Percentiles rank a stretch among this genome's conserved stretches.
These are phyloP conservation scores for Seira sanloemensis DNA, from an alignment of 2,888 invertebrate genomes.

Conservation along the genomic window DNA sequence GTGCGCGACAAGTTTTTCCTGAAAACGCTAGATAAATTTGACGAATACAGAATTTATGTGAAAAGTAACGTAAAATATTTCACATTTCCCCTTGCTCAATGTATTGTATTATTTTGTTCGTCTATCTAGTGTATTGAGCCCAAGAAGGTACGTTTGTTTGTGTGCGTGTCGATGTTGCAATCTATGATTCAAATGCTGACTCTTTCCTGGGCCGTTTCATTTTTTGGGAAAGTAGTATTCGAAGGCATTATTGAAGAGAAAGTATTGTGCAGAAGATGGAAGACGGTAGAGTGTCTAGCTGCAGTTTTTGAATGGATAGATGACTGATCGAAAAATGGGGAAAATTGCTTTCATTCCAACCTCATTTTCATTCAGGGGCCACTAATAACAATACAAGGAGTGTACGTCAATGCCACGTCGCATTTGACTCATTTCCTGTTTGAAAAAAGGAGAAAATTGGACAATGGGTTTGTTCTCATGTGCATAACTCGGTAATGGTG, in stretches of 20 bases:
- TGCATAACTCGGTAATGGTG: background rate
- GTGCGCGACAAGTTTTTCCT: no score
- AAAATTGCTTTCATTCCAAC: slow-evolving; percentile 40
- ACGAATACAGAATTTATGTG: no score
- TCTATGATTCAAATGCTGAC: no score
- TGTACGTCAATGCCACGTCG: background rate
- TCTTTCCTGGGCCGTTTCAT: no score
- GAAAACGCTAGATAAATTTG: no score
- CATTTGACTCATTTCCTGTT: background rate
- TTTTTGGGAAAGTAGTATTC: background rate
- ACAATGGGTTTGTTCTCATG: background rate
- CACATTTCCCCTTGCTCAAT: no score
- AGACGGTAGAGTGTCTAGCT: slow-evolving; percentile 13
- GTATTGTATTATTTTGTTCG: no score
- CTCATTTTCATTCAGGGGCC: slow-evolving; percentile 50
- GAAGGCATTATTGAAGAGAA: background rate
- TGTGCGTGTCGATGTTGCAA: no score
- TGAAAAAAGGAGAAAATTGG: background rate
- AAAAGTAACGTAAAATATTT: no score
- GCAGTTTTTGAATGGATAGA: slow-evolving; percentile 28
- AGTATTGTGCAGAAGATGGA: background rate
- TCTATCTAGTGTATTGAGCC: no score
- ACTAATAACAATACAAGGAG: background rate
- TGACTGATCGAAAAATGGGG: slow-evolving; percentile 55
- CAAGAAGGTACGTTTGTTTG: no score